Evolutionary conservation across 2,113 vertebrate genomes (phyloP).

Genomic region (Anseranas semipalmata): DNA sequence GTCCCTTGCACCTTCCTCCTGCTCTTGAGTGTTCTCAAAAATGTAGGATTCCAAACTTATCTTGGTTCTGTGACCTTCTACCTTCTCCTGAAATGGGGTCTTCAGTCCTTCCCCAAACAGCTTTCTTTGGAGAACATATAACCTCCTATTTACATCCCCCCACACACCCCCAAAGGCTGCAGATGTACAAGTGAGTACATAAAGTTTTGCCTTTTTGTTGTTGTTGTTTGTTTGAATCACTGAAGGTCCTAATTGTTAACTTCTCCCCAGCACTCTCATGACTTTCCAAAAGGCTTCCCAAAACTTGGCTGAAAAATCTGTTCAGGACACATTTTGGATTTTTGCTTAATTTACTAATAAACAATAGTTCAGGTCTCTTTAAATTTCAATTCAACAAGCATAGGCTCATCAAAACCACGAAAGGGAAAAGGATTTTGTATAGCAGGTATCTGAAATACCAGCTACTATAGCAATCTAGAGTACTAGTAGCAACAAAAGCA

Average conservation of each 20-base stretch:
- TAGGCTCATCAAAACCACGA: neutral
- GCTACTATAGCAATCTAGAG: constrained; percentile 27
- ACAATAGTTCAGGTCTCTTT: neutral
- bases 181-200: neutral
- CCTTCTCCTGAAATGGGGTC: neutral
- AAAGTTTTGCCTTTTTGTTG: neutral
- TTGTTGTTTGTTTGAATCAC: too few species aligned
- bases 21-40: neutral
- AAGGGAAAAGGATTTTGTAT: constrained; percentile 28
- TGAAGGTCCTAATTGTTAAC: neutral
- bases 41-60: neutral
- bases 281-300: neutral
- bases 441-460: constrained; percentile 51
- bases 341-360: neutral
- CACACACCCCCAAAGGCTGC: too few species aligned
- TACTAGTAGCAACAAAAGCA: constrained; percentile 27
- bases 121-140: neutral
- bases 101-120: neutral
- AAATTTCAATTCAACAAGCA: neutral
- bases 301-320: neutral
- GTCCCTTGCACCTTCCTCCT: neutral
- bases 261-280: neutral
- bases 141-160: neutral
- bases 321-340: neutral
- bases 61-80: neutral